Base-by-base conservation (phyloP, 1,140 invertebrate genomes). In the Atta texana region DNA sequence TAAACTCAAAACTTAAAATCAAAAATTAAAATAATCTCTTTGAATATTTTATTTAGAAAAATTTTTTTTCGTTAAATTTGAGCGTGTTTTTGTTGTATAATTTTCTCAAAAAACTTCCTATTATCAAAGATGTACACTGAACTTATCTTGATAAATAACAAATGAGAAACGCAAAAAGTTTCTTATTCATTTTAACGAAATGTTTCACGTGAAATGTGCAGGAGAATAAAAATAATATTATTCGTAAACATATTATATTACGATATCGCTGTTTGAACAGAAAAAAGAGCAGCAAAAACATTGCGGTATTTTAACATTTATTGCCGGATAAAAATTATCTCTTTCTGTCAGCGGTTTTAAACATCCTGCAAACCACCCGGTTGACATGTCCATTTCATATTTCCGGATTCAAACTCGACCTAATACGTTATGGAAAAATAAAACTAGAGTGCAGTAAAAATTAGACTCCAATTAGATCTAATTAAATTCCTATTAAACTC, bases 311-410 rank as follows among this genome's bases (percentile, higher is more conserved):
- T 16, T 34, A 16, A 44, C 59, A 21, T 59, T 57, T 63, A 64
- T 77, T 77, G 2, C 0, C 21, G 12, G 75, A 77, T 64, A 63
- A 77, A n/a, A 21, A 64, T 44, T 64, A 77, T 77, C 75, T 44
- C 39, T 44, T 10, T 44, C 39, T 64, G 39, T 44, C 24, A 21
- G 75, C 24, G 75, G 75, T 64, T 77, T 77, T 6, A 16, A 49
- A 31, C 21, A 28, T 77, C 75, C 75, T 18, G 24, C 16, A 6
- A 39, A 31, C 1, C 18, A 21, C 16, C 7, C 61, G 3, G 10
- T 39, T 39, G 18, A 39, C 31, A 63, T n/a, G 55, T 2, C 6
- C 16, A 10, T 24, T 75, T 74, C 18, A 49, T 59, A 34, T 8
- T 76, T 59, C 31, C 53, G n/a, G 14, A 59, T 75, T 59, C 31